phyloP scores from a whole-genome alignment of 2,113 vertebrate genomes.

The Tragelaphus scriptus region DNA sequence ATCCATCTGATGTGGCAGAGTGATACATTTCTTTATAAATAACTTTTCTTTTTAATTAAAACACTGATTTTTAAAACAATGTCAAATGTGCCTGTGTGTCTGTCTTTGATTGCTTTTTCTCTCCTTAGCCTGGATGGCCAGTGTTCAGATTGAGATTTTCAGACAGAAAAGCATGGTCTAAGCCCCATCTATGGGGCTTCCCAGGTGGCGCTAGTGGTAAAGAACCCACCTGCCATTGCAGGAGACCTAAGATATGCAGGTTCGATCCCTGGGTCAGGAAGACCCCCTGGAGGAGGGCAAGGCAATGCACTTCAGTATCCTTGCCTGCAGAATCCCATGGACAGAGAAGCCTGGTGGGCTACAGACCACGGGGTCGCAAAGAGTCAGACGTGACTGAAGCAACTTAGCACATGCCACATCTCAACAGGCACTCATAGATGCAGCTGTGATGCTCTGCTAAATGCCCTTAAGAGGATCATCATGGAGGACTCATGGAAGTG shows the following conservation, averaged over 20 bases:
- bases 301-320: not conserved
- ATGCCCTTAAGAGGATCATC: not conserved
- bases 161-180: not conserved
- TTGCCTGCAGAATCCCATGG: not conserved
- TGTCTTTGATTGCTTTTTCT: not conserved
- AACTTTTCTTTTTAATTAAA: conserved; percentile 6
- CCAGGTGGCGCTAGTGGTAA: not conserved
- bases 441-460: not conserved
- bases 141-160: not conserved
- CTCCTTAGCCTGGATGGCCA: not conserved
- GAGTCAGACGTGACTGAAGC: not conserved
- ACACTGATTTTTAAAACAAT: not conserved
- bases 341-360: not conserved
- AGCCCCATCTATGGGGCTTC: not conserved
- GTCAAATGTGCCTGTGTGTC: not conserved
- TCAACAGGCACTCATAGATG: not conserved
- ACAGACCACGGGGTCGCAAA: not conserved
- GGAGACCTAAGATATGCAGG: not conserved
- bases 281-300: not conserved
- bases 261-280: not conserved
- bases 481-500: not conserved
- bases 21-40: not conserved
- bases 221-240: not conserved
- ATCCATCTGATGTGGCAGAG: not conserved
- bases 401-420: not conserved